Conservation (phyloP, 2,113 vertebrate genomes). For the Seriola aureovittata region DNA sequence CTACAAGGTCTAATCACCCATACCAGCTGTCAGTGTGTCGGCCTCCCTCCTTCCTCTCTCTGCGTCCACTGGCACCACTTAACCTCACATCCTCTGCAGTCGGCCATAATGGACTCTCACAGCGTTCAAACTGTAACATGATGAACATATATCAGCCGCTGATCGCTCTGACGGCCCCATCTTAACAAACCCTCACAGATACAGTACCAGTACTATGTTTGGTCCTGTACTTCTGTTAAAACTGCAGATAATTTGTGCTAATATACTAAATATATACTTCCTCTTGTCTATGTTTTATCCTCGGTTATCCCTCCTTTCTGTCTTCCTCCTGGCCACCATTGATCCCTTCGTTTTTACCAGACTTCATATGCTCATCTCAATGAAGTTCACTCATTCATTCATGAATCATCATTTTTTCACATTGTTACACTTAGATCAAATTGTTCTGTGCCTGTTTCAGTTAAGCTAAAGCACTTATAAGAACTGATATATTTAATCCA, state of each 20-base stretch:
- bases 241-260: neutral
- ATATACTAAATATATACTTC: neutral
- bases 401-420: no score
- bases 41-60: conserved; percentile 55
- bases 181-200: neutral
- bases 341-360: neutral
- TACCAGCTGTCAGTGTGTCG: conserved; percentile 83
- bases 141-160: conserved; percentile 43
- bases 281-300: neutral
- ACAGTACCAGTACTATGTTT: neutral
- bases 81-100: conserved; percentile 71
- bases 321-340: no score
- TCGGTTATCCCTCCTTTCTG: neutral
- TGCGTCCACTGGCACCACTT: conserved; percentile 61
- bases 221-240: neutral
- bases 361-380: neutral
- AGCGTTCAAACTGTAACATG: conserved; percentile 39
- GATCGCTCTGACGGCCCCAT: neutral
- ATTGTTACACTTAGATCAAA: neutral
- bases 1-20: conserved; percentile 75
- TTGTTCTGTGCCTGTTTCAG: neutral
- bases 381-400: no score
- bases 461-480: neutral
- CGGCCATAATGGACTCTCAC: conserved; percentile 58
- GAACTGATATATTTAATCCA: neutral